phyloP scores from a whole-genome alignment of 2,888 invertebrate species.

The Caenorhabditis doughertyi region DNA sequence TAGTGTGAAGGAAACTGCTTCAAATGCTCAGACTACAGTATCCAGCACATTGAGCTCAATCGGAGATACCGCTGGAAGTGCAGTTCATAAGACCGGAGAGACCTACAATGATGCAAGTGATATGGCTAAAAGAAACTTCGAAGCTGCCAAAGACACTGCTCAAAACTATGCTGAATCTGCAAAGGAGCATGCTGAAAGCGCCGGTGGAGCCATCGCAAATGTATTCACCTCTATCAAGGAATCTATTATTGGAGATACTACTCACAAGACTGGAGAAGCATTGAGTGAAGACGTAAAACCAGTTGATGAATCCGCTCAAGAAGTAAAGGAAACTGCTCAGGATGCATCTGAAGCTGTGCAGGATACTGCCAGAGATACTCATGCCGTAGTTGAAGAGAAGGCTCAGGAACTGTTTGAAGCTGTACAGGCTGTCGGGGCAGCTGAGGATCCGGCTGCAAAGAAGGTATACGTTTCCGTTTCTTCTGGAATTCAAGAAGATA shows the following conservation, averaged over 20 bases:
- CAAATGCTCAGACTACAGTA: neutral
- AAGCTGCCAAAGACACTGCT: slow-evolving; percentile 22
- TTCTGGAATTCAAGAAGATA: neutral
- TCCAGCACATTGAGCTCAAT: neutral
- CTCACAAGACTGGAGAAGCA: slow-evolving; percentile 22
- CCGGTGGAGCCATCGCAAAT: slow-evolving; percentile 15
- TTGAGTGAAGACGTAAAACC: slow-evolving; percentile 8
- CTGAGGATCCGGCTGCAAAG: neutral
- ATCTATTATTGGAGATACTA: slow-evolving; percentile 13
- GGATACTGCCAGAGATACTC: neutral
- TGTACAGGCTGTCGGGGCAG: neutral
- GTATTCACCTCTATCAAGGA: neutral
- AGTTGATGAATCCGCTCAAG: neutral
- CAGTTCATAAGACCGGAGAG: neutral
- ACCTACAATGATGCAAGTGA: slow-evolving; percentile 1
- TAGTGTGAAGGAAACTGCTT: neutral
- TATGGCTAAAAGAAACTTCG: slow-evolving; percentile 18
- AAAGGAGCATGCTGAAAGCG: slow-evolving; percentile 10
- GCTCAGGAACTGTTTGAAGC: neutral
- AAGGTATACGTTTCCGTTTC: neutral
- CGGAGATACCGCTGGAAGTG: neutral
- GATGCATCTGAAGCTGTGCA: neutral
- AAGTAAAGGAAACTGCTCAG: neutral
- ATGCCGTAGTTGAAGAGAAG: neutral
- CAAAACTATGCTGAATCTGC: slow-evolving; percentile 12